phyloP scores from a whole-genome alignment of 2,797 vertebrate species.

The Eulemur coronatus region DNA sequence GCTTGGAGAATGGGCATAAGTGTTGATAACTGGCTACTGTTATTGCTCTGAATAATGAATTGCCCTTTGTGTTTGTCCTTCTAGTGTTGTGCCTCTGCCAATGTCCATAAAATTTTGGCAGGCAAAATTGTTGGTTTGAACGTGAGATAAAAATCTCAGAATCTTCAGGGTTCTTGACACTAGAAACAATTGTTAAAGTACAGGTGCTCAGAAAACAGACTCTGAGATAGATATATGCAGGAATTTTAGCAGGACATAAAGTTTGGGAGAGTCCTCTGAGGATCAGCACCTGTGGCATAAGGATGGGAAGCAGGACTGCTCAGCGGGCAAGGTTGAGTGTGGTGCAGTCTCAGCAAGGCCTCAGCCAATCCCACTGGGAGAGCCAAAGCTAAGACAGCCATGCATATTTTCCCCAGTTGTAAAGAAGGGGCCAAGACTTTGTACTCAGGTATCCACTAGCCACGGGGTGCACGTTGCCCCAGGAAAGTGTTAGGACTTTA shows the following conservation, averaged over 20 bases:
- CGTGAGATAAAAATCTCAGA: not conserved
- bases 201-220: not conserved
- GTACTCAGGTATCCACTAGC: fast-evolving
- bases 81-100: not conserved
- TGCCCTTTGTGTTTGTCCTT: not conserved
- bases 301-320: not conserved
- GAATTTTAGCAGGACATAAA: not conserved
- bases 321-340: not conserved
- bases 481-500: not conserved
- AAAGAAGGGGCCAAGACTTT: not conserved
- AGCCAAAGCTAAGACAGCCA: not conserved
- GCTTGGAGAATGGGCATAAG: not conserved
- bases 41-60: not conserved
- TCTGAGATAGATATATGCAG: not conserved
- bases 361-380: not conserved
- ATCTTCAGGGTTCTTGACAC: not conserved
- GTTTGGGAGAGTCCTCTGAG: not conserved
- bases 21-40: not conserved
- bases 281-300: too few species aligned
- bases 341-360: too few species aligned
- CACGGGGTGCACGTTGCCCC: fast-evolving
- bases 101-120: not conserved
- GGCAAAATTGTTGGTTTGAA: not conserved
- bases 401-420: not conserved
- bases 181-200: not conserved